Evolutionary conservation across 2,797 vertebrate genomes (phyloP).

Genomic region (Manis javanica): DNA sequence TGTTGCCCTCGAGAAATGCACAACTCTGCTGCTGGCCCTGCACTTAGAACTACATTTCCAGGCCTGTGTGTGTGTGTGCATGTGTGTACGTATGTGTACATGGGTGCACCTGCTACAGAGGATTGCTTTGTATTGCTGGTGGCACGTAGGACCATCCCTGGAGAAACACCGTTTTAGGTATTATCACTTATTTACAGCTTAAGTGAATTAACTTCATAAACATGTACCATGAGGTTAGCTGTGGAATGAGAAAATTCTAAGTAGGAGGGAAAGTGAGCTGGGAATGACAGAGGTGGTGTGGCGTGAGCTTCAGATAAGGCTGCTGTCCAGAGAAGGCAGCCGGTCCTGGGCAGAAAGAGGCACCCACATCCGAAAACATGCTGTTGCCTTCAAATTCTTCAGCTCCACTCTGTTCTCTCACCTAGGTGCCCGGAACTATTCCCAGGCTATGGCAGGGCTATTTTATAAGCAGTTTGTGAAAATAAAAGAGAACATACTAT

Average conservation of each 20-base stretch:
- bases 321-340: not conserved
- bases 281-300: not conserved
- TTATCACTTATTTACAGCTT: not conserved
- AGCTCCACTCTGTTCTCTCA: not conserved
- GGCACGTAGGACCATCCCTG: not conserved
- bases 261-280: not conserved
- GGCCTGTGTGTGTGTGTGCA: accelerated
- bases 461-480: not conserved
- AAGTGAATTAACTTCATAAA: not conserved
- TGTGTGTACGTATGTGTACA: accelerated
- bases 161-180: not conserved
- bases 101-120: no score
- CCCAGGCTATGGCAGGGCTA: not conserved
- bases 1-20: not conserved
- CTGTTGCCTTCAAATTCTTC: accelerated
- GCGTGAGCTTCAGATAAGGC: not conserved
- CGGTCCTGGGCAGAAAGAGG: not conserved
- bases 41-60: not conserved
- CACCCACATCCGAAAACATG: not conserved
- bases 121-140: not conserved
- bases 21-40: not conserved
- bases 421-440: not conserved
- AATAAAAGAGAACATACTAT: not conserved
- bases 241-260: not conserved
- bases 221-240: not conserved